phyloP scores from a whole-genome alignment of 1,140 invertebrate genomes.

The Dinothrombium tinctorium region DNA sequence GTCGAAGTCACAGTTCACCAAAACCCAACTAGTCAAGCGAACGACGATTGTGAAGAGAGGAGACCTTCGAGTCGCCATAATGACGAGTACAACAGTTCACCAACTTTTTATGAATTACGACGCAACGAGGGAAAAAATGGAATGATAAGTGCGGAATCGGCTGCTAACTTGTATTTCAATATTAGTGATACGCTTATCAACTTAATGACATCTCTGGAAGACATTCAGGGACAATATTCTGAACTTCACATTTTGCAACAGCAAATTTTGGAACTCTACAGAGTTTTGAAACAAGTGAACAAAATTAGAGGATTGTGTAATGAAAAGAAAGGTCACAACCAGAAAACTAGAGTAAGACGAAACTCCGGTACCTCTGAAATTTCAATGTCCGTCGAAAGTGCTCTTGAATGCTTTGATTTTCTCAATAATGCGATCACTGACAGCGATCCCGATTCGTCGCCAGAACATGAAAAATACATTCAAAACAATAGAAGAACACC shows the following conservation, averaged over 20 bases:
- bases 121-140: neutral
- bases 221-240: slow-evolving; percentile 26
- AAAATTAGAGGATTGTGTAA: neutral
- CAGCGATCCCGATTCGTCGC: slow-evolving; percentile 16
- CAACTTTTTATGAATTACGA: neutral
- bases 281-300: slow-evolving; percentile 21
- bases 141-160: neutral
- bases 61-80: too few species aligned
- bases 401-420: slow-evolving; percentile 31
- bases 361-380: slow-evolving; percentile 22
- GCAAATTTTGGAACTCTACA: slow-evolving; percentile 20
- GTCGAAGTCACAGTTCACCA: slow-evolving; percentile 3
- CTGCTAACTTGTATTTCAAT: slow-evolving; percentile 1
- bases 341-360: slow-evolving; percentile 14
- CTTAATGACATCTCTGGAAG: slow-evolving; percentile 21
- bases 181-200: slow-evolving; percentile 7
- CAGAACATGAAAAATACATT: neutral
- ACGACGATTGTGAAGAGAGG: too few species aligned
- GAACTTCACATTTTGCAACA: slow-evolving; percentile 24
- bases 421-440: slow-evolving; percentile 24
- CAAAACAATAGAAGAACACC: neutral
- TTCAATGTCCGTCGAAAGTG: slow-evolving; percentile 28
- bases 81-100: neutral
- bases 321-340: neutral
- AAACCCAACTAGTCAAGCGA: neutral